Percentiles rank a stretch among this genome's conserved stretches.
Evolutionary conservation across 1,140 invertebrate species (phyloP).

Genomic region (Ceratina australensis): DNA sequence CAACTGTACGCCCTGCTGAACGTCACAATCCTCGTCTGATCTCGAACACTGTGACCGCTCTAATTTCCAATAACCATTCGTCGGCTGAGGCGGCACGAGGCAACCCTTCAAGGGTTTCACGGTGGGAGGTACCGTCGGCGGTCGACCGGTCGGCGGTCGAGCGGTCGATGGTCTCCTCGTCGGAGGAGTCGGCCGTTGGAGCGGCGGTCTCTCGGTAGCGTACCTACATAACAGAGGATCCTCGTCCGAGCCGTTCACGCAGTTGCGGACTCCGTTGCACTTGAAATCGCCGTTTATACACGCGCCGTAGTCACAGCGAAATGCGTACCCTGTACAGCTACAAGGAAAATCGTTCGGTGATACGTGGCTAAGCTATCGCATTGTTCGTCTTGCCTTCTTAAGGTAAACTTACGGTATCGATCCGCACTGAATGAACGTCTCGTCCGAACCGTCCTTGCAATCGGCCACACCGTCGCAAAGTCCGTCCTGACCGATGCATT

Average conservation of each 20-base stretch:
- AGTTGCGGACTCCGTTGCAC: constrained; percentile 83
- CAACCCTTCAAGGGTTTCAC: constrained; percentile 43
- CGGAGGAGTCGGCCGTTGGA: neutral
- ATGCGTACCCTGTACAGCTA: constrained; percentile 77
- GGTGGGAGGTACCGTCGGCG: neutral
- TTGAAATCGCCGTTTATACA: constrained; percentile 81
- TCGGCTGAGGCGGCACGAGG: constrained; percentile 64
- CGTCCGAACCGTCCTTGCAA: constrained; percentile 82
- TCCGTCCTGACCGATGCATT: constrained; percentile 66
- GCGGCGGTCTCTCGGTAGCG: neutral
- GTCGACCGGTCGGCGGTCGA: neutral
- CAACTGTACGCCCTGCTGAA: constrained; percentile 40
- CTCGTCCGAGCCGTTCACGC: constrained; percentile 87
- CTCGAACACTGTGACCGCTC: constrained; percentile 60
- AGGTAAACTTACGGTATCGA: constrained; percentile 63
- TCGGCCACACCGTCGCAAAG: constrained; percentile 81
- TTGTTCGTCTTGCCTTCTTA: neutral
- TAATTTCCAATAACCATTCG: constrained; percentile 69
- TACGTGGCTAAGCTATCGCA: too few relatives aligned
- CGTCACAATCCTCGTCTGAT: constrained; percentile 54
- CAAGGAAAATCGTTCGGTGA: constrained; percentile 14
- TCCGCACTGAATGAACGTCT: constrained; percentile 79
- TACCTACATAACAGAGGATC: constrained; percentile 58
- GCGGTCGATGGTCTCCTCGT: too few relatives aligned
- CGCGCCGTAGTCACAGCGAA: constrained; percentile 82